Conservation (phyloP, 2,888 invertebrate species). For the Cybosia mesomella region DNA sequence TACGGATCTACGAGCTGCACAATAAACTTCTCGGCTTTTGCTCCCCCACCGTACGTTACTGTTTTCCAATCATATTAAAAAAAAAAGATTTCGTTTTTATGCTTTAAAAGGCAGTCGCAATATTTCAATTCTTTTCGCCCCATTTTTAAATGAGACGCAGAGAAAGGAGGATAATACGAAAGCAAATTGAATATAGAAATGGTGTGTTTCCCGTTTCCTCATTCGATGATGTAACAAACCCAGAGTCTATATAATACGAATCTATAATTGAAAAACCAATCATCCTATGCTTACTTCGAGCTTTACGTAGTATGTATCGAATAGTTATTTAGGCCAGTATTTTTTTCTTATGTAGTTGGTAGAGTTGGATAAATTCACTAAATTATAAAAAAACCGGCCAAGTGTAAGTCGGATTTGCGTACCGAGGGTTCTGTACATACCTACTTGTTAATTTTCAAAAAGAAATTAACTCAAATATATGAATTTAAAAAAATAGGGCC, state of each 20-base stretch:
- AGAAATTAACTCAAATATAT: no score
- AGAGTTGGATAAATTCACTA: neutral
- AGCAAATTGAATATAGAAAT: conserved; percentile 7
- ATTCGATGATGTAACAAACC: conserved; percentile 4
- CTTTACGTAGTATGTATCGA: neutral
- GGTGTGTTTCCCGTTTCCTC: neutral
- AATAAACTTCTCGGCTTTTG: neutral
- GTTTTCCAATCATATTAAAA: neutral
- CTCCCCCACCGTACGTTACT: neutral
- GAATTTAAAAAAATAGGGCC: no score
- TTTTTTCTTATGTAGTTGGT: neutral
- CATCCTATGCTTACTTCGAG: neutral
- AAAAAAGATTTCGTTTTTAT: neutral
- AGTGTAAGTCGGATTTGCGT: no score
- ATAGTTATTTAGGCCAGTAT: neutral
- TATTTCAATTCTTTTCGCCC: conserved; percentile 1
- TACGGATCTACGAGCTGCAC: no score
- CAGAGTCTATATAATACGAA: conserved; percentile 2
- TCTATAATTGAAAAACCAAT: conserved; percentile 2
- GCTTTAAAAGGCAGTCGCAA: neutral
- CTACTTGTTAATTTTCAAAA: no score
- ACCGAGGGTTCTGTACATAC: no score
- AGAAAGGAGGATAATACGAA: conserved; percentile 1
- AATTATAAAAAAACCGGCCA: no score
- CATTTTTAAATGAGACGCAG: neutral